Conservation (phyloP, 2,797 vertebrate species). For the Sebastiscus tertius region DNA sequence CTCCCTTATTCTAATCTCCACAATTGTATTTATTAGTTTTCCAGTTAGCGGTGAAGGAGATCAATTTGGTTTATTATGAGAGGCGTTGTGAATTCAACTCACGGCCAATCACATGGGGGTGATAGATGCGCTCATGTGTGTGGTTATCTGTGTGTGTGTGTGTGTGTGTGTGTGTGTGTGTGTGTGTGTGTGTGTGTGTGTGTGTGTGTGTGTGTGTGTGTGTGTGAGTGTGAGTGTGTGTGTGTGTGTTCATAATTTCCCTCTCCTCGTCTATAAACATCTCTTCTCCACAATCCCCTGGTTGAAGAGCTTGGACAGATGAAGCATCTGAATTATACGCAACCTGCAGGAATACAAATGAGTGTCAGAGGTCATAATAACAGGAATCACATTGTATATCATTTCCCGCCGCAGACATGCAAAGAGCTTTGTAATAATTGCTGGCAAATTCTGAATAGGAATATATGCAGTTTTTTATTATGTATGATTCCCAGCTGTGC, state of each 20-base stretch:
- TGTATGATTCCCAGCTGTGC: neutral
- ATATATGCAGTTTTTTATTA: neutral
- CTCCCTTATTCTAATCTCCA: neutral
- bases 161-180: neutral
- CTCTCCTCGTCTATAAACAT: conserved; percentile 20
- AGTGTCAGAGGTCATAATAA: conserved; percentile 43
- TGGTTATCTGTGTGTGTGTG: neutral
- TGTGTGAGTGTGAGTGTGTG: neutral
- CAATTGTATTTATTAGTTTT: neutral
- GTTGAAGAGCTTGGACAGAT: neutral
- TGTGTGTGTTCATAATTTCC: conserved; percentile 8
- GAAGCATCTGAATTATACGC: neutral
- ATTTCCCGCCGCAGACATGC: neutral
- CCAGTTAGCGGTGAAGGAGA: neutral
- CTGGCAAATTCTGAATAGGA: neutral
- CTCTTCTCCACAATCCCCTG: neutral
- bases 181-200: too few species aligned
- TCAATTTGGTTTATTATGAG: conserved; percentile 18
- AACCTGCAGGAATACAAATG: conserved; percentile 43
- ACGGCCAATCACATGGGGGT: conserved; percentile 14
- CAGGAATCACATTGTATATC: neutral
- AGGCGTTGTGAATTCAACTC: conserved; percentile 53
- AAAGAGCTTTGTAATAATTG: neutral
- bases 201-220: too few species aligned
- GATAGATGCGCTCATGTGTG: conserved; percentile 7